Evolutionary conservation across 2,113 vertebrate species (phyloP), one percentile per base, ranked within the genome.

Genomic region (Brachyhypopomus occidentalis): DNA sequence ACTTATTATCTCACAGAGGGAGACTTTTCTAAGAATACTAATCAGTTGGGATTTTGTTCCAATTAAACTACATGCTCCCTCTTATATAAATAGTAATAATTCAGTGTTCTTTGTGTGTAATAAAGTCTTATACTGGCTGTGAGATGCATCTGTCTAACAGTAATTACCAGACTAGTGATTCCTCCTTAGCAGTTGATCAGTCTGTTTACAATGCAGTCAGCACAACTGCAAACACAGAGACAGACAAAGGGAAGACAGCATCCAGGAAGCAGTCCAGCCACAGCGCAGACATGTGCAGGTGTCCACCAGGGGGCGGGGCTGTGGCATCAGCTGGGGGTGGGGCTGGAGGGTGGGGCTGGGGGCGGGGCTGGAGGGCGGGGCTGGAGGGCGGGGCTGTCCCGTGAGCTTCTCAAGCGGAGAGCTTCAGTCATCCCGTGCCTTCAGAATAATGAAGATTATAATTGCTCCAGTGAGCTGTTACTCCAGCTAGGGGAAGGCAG

Each of bases 1-100:
- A 59, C 82, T 87, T 69, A 85, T 76, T 77, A 72, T 69, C 56
- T 63, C 20, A 52, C 63, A 69, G 14, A 52, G 12, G 74, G 48
- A 22, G 63, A 72, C 52, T 79, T 62, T 86, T 81, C 23, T 36
- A 48, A 75, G 73, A 81, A 84, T 64, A 72, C 66, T 86, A 82
- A 84, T 82, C 48, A 25, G 70, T 83, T 80, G 88, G 41, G 45
- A 14, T 89, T 88, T 64, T 85, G 73, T 84, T 22, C 5, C 5
- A 20, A 20, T n/a, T 67, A 7, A 70, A 36, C 79, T 77, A 81
- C 83, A 73, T 88, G 84, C 84, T 75, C 58, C 36, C 38, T 80
- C 23, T 48, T 84, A 82, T 60, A 14, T 58, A 81, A 64, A 62
- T 60, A 41, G 22, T 62, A 8, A 72, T 84, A 75, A 81, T 66